These are phyloP conservation scores for Brachionus manjavacas DNA, from an alignment of 1,140 invertebrate genomes.

Conservation along the genomic window DNA sequence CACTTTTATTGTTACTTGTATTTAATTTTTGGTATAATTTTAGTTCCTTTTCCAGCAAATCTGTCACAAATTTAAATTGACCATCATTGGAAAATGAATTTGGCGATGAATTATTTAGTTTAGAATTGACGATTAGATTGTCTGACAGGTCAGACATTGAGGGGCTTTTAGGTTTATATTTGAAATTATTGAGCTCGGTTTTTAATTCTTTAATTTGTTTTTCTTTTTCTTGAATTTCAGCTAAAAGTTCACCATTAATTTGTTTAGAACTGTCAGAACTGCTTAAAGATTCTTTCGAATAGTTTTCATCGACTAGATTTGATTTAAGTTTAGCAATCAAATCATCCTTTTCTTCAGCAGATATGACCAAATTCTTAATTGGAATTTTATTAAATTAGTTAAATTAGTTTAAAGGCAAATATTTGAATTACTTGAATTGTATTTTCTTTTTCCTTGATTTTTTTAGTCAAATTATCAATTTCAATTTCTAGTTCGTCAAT, in stretches of 20 bases:
- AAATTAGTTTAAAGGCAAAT: not conserved
- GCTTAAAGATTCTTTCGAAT: not conserved
- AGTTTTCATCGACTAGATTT: not conserved
- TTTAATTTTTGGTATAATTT: slow-evolving; percentile 19
- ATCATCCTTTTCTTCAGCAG: slow-evolving; percentile 25
- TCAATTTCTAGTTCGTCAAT: slow-evolving; percentile 13
- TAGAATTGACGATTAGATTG: not conserved
- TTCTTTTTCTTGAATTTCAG: not conserved
- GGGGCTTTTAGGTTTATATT: not conserved
- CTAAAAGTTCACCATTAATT: not conserved
- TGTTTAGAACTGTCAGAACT: not conserved
- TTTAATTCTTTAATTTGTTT: slow-evolving; percentile 7
- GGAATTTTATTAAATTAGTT: not conserved
- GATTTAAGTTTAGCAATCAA: slow-evolving; percentile 20
- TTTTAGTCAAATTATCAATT: not conserved
- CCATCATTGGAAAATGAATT: not conserved
- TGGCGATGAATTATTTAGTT: not conserved
- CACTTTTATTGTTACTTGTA: not conserved
- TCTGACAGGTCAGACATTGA: not conserved
- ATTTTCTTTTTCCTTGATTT: slow-evolving; percentile 9
- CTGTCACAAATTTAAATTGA: not conserved
- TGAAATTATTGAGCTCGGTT: not conserved
- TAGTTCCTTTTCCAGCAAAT: slow-evolving; percentile 6
- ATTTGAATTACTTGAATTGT: not conserved
- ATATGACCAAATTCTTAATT: slow-evolving; percentile 11